Percentiles rank a stretch among this genome's conserved stretches.
phyloP scores from a whole-genome alignment of 2,797 vertebrate species.

The Sciaenops ocellatus region DNA sequence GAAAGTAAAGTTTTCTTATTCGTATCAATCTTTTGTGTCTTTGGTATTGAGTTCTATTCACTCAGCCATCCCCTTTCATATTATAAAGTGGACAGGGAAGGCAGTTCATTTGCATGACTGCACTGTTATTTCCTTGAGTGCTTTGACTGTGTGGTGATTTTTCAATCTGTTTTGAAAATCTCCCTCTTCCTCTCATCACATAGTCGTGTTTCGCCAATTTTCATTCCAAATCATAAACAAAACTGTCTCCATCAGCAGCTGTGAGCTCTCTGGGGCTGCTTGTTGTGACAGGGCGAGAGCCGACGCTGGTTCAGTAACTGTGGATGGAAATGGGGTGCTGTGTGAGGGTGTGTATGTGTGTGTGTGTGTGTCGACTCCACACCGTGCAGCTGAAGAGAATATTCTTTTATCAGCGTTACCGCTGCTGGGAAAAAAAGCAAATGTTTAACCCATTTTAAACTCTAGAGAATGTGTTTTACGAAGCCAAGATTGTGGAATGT shows the following conservation, averaged over 20 bases:
- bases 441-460: constrained; percentile 60
- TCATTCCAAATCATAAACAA: constrained; percentile 55
- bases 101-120: constrained; percentile 31
- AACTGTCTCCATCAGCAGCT: constrained; percentile 61
- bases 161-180: constrained; percentile 18
- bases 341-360: constrained; percentile 1
- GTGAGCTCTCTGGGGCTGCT: constrained; percentile 43
- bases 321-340: constrained; percentile 45
- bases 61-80: constrained; percentile 9
- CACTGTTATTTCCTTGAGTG: constrained; percentile 25
- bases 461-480: constrained; percentile 49
- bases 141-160: constrained; percentile 22
- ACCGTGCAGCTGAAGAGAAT: constrained; percentile 19
- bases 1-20: constrained; percentile 28
- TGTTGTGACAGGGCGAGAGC: constrained; percentile 67
- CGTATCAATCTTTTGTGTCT: constrained; percentile 35
- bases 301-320: constrained; percentile 48
- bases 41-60: constrained; percentile 33
- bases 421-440: constrained; percentile 34
- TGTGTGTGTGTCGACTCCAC: constrained; percentile 19
- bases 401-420: constrained; percentile 42
- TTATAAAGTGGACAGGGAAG: constrained; percentile 18
- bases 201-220: constrained; percentile 20
- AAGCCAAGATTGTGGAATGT: constrained; percentile 66
- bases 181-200: constrained; percentile 13